These are phyloP conservation scores for Australoheros scitulus DNA, from an alignment of 2,113 vertebrate genomes.

Conservation along the genomic window DNA sequence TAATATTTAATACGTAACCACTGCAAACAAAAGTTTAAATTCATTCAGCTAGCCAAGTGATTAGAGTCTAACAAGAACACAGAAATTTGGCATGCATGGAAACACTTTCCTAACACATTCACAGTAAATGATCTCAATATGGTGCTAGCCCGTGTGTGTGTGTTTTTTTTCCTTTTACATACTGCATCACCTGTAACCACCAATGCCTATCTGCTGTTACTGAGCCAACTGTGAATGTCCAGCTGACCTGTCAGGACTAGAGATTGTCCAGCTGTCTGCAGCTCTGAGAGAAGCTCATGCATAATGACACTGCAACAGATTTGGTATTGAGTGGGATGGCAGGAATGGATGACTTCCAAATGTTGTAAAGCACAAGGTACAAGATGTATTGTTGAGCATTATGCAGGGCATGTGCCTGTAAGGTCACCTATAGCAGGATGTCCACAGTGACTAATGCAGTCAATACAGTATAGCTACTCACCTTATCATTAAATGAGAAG, in stretches of 20 bases:
- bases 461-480: not conserved
- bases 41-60: not conserved
- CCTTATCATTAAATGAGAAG: conserved; percentile 31
- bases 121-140: not conserved
- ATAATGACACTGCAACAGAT: not conserved
- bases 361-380: not conserved
- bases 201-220: conserved; percentile 42
- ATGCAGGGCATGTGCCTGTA: conserved; percentile 23
- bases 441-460: conserved; percentile 14
- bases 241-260: conserved; percentile 56
- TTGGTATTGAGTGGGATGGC: not conserved
- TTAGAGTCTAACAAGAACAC: not conserved
- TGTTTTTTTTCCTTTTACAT: not conserved
- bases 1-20: not conserved
- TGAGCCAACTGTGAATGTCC: conserved; percentile 45
- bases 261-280: conserved; percentile 40
- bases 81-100: not conserved
- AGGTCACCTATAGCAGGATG: conserved; percentile 25
- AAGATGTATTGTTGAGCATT: conserved; percentile 4
- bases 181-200: not conserved
- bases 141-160: not conserved
- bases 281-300: conserved; percentile 9
- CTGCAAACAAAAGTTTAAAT: not conserved
- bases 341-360: conserved; percentile 24
- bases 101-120: not conserved